These are phyloP conservation scores for Pseudomyrmex pallidus DNA, from an alignment of 1,140 invertebrate genomes.

Conservation along the genomic window DNA sequence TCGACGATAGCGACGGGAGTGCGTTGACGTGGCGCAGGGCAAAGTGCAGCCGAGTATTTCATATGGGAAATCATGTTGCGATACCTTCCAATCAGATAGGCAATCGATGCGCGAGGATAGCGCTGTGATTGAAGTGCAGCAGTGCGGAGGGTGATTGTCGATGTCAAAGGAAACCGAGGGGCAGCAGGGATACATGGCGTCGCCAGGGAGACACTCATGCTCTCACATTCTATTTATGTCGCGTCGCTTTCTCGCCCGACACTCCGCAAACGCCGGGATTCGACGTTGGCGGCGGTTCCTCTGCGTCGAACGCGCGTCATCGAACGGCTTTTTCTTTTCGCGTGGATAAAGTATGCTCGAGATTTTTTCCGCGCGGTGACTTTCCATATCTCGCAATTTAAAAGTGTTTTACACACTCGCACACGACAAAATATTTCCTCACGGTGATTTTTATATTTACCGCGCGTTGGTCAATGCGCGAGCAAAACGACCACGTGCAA, in stretches of 20 bases:
- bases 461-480: not conserved
- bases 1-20: constrained; percentile 10
- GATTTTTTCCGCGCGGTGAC: not conserved
- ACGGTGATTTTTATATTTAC: constrained; percentile 7
- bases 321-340: constrained; percentile 2
- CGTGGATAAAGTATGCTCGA: not conserved
- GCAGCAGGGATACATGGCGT: constrained; percentile 40
- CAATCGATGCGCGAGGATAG: constrained; percentile 66
- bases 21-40: constrained; percentile 47
- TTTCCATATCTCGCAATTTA: not conserved
- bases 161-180: constrained; percentile 73
- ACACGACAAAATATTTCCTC: not conserved
- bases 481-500: not conserved
- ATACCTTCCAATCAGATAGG: constrained; percentile 72
- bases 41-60: constrained; percentile 63
- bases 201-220: constrained; percentile 54
- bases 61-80: constrained; percentile 74
- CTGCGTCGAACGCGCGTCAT: constrained; percentile 24
- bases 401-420: not conserved
- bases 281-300: not conserved
- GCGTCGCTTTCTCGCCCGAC: constrained; percentile 28
- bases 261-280: constrained; percentile 15
- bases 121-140: constrained; percentile 73
- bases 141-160: constrained; percentile 70
- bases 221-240: constrained; percentile 74